These are phyloP conservation scores for Trematocara stigmaticum DNA, from an alignment of 2,113 vertebrate genomes.

Conservation along the genomic window DNA sequence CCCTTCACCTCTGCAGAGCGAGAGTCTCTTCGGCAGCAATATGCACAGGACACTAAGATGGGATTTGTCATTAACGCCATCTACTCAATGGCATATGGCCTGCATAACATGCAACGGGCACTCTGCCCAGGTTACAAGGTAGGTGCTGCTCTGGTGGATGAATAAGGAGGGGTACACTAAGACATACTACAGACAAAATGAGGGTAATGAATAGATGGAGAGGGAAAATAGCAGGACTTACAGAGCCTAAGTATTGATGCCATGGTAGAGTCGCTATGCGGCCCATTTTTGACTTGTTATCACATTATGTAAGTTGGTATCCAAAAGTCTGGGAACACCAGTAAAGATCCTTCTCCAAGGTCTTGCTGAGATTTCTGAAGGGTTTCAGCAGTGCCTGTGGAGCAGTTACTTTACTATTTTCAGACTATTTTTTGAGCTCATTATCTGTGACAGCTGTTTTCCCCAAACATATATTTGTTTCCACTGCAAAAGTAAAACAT, in stretches of 20 bases:
- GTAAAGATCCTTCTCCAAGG: background rate
- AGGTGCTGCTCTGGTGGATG: background rate
- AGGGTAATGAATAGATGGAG: background rate
- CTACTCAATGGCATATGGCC: conserved; percentile 95
- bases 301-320: background rate
- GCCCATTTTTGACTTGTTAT: background rate
- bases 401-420: background rate
- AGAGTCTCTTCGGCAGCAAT: conserved; percentile 86
- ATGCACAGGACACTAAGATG: conserved; percentile 98
- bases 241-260: background rate
- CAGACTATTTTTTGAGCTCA: background rate
- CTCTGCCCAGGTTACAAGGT: conserved; percentile 85
- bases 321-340: background rate
- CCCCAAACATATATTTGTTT: background rate
- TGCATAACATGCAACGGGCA: conserved; percentile 90
- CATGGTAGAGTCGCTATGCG: background rate
- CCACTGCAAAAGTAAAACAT: background rate
- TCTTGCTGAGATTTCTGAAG: background rate
- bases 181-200: background rate
- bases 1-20: conserved; percentile 70
- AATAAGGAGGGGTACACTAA: background rate
- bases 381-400: background rate
- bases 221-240: background rate
- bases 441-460: background rate
- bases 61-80: conserved; percentile 98